Conservation (phyloP, 1,140 invertebrate genomes). For the Drosophila kohkoa region DNA sequence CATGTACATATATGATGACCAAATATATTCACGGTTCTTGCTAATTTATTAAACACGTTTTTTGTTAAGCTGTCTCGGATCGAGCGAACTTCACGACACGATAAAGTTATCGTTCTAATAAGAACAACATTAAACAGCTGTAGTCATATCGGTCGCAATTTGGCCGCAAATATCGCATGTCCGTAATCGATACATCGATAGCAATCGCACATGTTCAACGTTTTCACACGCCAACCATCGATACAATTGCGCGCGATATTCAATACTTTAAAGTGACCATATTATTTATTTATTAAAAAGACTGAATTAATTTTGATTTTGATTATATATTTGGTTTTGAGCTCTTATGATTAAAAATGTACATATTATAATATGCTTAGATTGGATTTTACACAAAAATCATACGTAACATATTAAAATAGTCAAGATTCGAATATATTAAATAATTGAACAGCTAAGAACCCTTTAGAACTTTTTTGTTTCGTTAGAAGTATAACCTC, state of each 20-base stretch:
- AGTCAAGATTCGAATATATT: slow-evolving; percentile 29
- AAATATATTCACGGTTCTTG: slow-evolving; percentile 15
- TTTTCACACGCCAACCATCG: not conserved
- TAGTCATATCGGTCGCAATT: slow-evolving; percentile 8
- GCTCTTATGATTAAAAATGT: slow-evolving; percentile 54
- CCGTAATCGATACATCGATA: slow-evolving; percentile 11
- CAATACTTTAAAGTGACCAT: not conserved
- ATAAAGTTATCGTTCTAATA: slow-evolving; percentile 45
- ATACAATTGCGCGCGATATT: not conserved
- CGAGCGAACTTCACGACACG: slow-evolving; percentile 39
- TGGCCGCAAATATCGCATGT: slow-evolving; percentile 6
- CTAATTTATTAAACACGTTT: slow-evolving; percentile 64
- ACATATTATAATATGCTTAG: slow-evolving; percentile 43
- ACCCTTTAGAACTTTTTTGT: slow-evolving; percentile 48
- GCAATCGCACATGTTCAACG: not conserved
- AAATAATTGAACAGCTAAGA: slow-evolving; percentile 59
- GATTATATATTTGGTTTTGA: slow-evolving; percentile 58
- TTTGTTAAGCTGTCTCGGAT: slow-evolving; percentile 31
- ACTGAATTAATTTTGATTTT: slow-evolving; percentile 27
- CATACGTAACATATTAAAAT: slow-evolving; percentile 30
- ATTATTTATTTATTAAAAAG: not conserved
- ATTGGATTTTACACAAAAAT: slow-evolving; percentile 47
- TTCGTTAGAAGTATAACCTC: slow-evolving; percentile 73
- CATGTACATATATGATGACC: not conserved
- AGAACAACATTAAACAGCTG: slow-evolving; percentile 71